These are phyloP conservation scores for Syrrhaptes paradoxus DNA, from an alignment of 2,113 vertebrate species.

Conservation along the genomic window DNA sequence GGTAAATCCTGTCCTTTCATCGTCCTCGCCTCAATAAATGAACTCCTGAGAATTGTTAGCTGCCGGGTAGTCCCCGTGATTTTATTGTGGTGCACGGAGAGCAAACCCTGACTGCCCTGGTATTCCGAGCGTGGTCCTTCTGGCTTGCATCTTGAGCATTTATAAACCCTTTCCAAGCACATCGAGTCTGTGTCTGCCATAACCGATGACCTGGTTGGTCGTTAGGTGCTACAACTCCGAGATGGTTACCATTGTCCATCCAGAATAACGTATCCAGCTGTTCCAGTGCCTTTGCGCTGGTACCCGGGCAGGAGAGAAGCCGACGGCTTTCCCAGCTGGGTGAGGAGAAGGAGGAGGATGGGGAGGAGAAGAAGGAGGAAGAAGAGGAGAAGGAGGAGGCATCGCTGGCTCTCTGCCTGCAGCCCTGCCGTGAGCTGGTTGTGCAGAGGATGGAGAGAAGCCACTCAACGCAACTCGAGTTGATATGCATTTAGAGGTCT, in stretches of 20 bases:
- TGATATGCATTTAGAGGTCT: background rate
- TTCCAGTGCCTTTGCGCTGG: fast-evolving
- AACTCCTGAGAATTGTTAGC: background rate
- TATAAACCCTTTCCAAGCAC: background rate
- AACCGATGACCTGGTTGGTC: background rate
- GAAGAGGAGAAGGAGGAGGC: background rate
- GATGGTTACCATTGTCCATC: background rate
- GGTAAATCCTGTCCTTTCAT: background rate
- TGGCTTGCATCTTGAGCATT: fast-evolving
- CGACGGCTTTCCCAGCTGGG: fast-evolving
- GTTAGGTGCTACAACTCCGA: background rate
- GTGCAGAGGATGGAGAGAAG: background rate
- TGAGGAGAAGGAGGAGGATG: background rate
- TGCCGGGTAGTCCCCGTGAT: background rate
- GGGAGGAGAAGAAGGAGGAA: too few relatives aligned
- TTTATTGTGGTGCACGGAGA: background rate
- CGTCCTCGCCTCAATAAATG: background rate
- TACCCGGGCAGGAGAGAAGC: background rate
- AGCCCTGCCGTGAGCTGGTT: background rate
- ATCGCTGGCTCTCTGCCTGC: fast-evolving
- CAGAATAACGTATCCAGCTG: background rate
- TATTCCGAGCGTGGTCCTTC: background rate
- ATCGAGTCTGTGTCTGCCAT: background rate
- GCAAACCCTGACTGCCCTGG: background rate
- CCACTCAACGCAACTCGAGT: background rate